A percentile compares a stretch with the other conserved stretches of the same genome.
phyloP scores from a whole-genome alignment of 2,888 invertebrate species.

The Drosophila merina region DNA sequence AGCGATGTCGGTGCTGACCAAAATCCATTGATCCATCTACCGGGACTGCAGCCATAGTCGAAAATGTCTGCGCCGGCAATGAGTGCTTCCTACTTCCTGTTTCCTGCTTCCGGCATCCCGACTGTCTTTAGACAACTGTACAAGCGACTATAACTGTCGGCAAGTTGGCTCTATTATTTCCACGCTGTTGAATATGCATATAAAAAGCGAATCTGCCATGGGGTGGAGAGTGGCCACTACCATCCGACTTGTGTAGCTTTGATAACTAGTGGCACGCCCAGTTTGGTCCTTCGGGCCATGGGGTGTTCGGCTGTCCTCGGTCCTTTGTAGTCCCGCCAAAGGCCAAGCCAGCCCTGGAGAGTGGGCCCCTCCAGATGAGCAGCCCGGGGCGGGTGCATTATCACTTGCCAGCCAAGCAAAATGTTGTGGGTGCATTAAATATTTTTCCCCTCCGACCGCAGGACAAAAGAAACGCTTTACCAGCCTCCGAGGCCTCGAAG shows the following conservation, averaged over 20 bases:
- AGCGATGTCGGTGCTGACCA: not conserved
- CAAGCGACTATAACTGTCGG: constrained; percentile 74
- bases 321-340: constrained; percentile 24
- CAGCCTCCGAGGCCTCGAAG: not conserved
- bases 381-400: constrained; percentile 61
- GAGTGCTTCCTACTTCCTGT: constrained; percentile 71
- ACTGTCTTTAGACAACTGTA: constrained; percentile 67
- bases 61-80: constrained; percentile 60
- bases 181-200: constrained; percentile 77
- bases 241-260: constrained; percentile 60
- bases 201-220: constrained; percentile 37
- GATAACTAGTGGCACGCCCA: constrained; percentile 51
- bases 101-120: constrained; percentile 44
- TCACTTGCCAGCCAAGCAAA: constrained; percentile 57
- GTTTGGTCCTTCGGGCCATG: constrained; percentile 25
- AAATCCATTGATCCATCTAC: not conserved
- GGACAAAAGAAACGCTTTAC: constrained; percentile 39
- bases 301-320: not conserved
- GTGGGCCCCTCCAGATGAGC: constrained; percentile 1
- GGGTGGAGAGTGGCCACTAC: not conserved
- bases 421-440: constrained; percentile 74
- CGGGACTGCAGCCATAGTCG: constrained; percentile 1
- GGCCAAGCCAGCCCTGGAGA: constrained; percentile 21
- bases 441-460: constrained; percentile 51
- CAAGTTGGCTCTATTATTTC: constrained; percentile 79